Base-by-base conservation (phyloP, 2,797 vertebrate genomes). In the Acipenser oxyrinchus region DNA sequence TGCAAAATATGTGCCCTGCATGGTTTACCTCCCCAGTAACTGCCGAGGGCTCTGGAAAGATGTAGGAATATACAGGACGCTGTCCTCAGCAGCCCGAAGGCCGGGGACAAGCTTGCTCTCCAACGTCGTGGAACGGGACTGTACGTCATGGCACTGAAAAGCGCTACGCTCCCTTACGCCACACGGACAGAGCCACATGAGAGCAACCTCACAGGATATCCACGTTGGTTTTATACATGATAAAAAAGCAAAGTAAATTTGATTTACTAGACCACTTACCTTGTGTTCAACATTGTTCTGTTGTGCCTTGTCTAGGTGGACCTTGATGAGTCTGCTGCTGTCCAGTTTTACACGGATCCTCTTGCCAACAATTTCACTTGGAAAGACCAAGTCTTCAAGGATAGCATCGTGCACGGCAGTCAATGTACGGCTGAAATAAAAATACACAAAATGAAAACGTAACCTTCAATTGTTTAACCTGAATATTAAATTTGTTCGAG, bases 241-340 rank as follows among this genome's bases (percentile, higher is more conserved):
- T 4, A 55, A 55, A 37, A 37, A 37, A 37, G 2, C 4, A 37
- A 37, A 37, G 23, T 37, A 18, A 1, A 37, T 37, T 37, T 37
- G 4, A 37, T 37, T 37, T 37, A 37, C 23, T 2, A 37, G 23
- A 55, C 9, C 4, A 63, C 73, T 84, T 74, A 97, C 96, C 92
- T 99, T 98, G 88, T 99, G 95, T 87, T 99, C 96, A 66, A 99
- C 95, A 50, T 99, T 99, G 86, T 98, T 99, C 87, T 98, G 96
- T 84, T 99, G 96, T 10, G 96, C 96, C 84, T 98, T 98, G 86
- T 98, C 95, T 85, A 99, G 85, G 11, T 98, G 96, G 66, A 99
- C 96, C 88, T 97, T 98, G 81, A 99, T 98, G 81, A 99, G 96
- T 71, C 95, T 84, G 85, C 95, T 97, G 90, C 92, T 93, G 5